Conservation (phyloP, 1,140 invertebrate genomes). For the Mizuhopecten yessoensis region DNA sequence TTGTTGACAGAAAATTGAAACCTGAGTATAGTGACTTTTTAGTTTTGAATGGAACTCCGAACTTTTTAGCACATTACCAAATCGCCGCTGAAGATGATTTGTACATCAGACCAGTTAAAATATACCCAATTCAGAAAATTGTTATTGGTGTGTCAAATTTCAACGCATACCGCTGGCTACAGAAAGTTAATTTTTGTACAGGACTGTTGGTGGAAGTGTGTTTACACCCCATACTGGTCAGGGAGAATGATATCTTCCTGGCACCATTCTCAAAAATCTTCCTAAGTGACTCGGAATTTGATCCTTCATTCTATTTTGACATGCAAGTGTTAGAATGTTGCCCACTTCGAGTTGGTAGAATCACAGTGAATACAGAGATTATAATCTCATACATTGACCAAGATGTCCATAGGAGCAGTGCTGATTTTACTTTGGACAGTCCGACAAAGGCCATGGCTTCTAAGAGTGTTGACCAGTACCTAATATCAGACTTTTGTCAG, state of each 20-base stretch:
- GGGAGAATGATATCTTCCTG: slow-evolving; percentile 75
- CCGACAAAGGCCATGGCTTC: slow-evolving; percentile 46
- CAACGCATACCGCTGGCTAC: slow-evolving; percentile 70
- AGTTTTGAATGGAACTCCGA: slow-evolving; percentile 64
- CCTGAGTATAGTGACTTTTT: not conserved
- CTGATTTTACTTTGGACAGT: slow-evolving; percentile 47
- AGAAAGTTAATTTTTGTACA: slow-evolving; percentile 69
- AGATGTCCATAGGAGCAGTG: slow-evolving; percentile 47
- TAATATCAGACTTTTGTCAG: slow-evolving; percentile 72
- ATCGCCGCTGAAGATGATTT: slow-evolving; percentile 62
- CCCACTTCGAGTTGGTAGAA: slow-evolving; percentile 73
- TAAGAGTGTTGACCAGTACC: slow-evolving; percentile 46
- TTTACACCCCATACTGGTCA: slow-evolving; percentile 70
- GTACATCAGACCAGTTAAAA: slow-evolving; percentile 64
- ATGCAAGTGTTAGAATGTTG: slow-evolving; percentile 74
- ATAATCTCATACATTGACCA: slow-evolving; percentile 67
- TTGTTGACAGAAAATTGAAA: slow-evolving; percentile 19
- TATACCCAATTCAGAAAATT: slow-evolving; percentile 73
- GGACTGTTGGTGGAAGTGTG: slow-evolving; percentile 71
- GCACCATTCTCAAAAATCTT: slow-evolving; percentile 67
- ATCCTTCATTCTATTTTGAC: slow-evolving; percentile 66
- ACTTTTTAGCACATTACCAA: slow-evolving; percentile 74
- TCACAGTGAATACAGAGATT: slow-evolving; percentile 74
- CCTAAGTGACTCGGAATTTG: slow-evolving; percentile 65
- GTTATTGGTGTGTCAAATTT: slow-evolving; percentile 78